Percentiles rank a stretch among this genome's conserved stretches.
phyloP scores from a whole-genome alignment of 2,113 vertebrate species.

The Semnornis frantzii region DNA sequence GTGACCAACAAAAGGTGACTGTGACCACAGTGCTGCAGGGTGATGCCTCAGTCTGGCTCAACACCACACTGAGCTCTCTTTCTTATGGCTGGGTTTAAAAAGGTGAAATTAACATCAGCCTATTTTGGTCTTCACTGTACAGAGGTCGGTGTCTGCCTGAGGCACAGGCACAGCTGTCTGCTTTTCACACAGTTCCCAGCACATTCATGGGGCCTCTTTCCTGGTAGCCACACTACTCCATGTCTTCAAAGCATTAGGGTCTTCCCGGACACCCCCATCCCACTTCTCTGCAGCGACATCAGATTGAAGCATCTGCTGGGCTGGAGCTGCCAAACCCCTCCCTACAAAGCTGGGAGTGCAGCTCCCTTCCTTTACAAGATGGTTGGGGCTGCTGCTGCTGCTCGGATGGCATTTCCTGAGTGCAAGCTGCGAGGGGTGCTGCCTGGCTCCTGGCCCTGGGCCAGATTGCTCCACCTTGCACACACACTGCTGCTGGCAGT shows the following conservation, averaged over 20 bases:
- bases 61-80: background rate
- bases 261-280: background rate
- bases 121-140: background rate
- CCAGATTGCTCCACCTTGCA: background rate
- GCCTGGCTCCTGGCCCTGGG: background rate
- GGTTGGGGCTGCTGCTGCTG: background rate
- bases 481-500: background rate
- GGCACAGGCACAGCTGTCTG: background rate
- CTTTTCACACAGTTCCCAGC: background rate
- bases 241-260: background rate
- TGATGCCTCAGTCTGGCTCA: background rate
- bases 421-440: background rate
- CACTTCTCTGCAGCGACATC: background rate
- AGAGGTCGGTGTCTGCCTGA: background rate
- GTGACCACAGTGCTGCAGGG: background rate
- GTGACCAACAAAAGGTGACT: constrained; percentile 33
- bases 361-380: background rate
- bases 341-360: background rate
- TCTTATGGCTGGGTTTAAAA: background rate
- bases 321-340: background rate
- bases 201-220: background rate
- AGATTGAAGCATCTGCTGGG: background rate
- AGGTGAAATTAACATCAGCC: background rate
- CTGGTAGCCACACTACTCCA: background rate
- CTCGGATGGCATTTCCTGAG: constrained; percentile 13